Base-by-base conservation (phyloP, 2,797 vertebrate genomes). In the Thripadectes ignobilis region DNA sequence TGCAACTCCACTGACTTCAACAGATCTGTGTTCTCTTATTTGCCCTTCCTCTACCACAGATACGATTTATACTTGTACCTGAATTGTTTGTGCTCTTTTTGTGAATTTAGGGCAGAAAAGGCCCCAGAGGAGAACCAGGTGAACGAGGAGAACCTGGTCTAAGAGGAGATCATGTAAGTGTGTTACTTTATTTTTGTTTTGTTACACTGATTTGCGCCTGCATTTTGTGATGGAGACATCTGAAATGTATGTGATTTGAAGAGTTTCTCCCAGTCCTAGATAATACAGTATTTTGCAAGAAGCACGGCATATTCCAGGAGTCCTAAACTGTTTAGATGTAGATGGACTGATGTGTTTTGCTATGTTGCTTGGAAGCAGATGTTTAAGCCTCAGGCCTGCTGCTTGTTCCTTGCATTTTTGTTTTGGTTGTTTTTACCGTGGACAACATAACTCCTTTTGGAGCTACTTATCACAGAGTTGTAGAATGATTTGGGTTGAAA, bases 101-200 rank as follows among this genome's bases (percentile, higher is more conserved):
- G 34, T 84, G 45, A 21, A 74, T 96, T 66, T 95, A 99, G 99
- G 99, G 99, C 54, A 98, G 93, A 96, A 98, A 97, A 38, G 99
- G 99, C 34, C 96, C 92, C 83, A 95, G 82, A 90, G 98, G 98
- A 89, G 97, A 96, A 79, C 36, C 72, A n/a, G 98, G 98, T 41
- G 88, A 94, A 10, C 95, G 58, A 79, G 99, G 99, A 94, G 91
- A 98, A 75, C 95, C 79, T 97, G 99, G 98, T 77, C 92, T 99
- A 65, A 98, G 98, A 97, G 99, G 99, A 95, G 98, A 99, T 96
- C 97, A 97, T 88, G 99, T 99, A 92, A 98, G 98, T 96, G 27
- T 80, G 66, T 48, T 77, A 27, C 29, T 85, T 81, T 55, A 16
- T 84, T 34, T 84, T 52, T 54, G 8, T 36, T 73, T 12, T 14